Evolutionary conservation across 1,140 invertebrate genomes (phyloP), one percentile per base, ranked within the genome.

Genomic region (Trichomalopsis sarcophagae): DNA sequence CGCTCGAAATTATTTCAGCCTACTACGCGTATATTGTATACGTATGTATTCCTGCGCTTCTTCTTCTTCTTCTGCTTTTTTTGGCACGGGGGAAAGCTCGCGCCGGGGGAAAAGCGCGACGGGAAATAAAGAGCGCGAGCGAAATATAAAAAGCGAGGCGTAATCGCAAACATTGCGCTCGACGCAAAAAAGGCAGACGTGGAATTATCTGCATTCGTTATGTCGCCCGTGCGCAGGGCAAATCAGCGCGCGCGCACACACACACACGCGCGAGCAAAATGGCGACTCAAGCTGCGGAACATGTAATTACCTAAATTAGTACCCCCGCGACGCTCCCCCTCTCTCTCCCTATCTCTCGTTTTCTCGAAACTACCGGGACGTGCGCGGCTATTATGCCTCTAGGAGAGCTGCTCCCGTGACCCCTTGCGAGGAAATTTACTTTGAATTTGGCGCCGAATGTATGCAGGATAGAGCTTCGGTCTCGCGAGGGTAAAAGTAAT

Each of bases 401-500:
- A 73, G 69, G 11, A 73, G 23, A 27, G 68, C 4, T 33, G 68
- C 27, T 71, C 68, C 68, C 14, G 33, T 66, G 77, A 66, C 77
- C 55, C 68, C 68, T 33, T 21, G 6, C 44, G 47, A 68, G 30
- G 76, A 83, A 30, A 36, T n/a, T 66, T 17, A 68, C 55, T 47
- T 33, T 3, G 10, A 17, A 66, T 33, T 68, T 6, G 44, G 40
- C 71, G 3, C 86, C 88, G 89, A 36, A 89, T 89, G 90, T 90
- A 90, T 90, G 90, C 90, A 44, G 87, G 74, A 88, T 88, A 88
- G 88, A 87, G 87, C 86, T 79, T 86, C 85, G 87, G 74, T 86
- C 82, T 10, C 14, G 82, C 76, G n/a, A 21, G 47, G 33, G 47
- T 80, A 88, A 91, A 91, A 91, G 89, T 90, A 91, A 91, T 92